Evolutionary conservation across 2,797 vertebrate species (phyloP), one percentile per base, ranked within the genome.

Genomic region (Enteromius argenteus): DNA sequence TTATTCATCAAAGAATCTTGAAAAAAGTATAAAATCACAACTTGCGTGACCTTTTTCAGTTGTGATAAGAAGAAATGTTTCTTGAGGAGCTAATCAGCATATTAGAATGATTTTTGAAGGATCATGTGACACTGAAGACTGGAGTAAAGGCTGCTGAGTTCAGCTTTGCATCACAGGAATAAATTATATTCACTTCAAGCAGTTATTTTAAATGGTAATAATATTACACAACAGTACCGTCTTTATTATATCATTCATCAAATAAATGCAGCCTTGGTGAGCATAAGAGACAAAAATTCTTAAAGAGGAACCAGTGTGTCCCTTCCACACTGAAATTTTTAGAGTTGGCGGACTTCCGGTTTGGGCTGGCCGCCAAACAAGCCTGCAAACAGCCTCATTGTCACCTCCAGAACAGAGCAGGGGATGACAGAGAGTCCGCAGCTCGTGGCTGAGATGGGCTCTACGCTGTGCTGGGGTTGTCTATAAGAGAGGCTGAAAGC

Each of bases 301-400:
- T 39, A 60, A 60, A 60, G 23, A 27, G 58, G 4, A 60, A 60
- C 58, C 4, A 60, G 23, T 60, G 11, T 27, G 11, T 60, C 56
- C 37, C 30, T 21, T 73, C 30, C 27, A 64, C 49, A 14, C 49
- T 58, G 67, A 73, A 23, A 71, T 10, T 69, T 58, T 69, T 19
- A 15, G 19, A 83, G 60, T 46, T 44, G 9, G 32, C 10, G 81
- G 72, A 76, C 46, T 60, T 72, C 67, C 23, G 3, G 23, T 81
- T 72, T 32, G 79, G 79, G 67, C 49, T 5, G 1, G n/a, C n/a
- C 5, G 62, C 66, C 79, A 81, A 39, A 71, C n/a, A 3, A 42
- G 86, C 75, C 81, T 30, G 87, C 87, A 88, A 91, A 88, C 87
- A 90, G 90, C 92, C 91, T 93, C 91, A 87, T 86, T 93, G 94